phyloP scores from a whole-genome alignment of 2,888 invertebrate species.

The Nemurella pictetii region DNA sequence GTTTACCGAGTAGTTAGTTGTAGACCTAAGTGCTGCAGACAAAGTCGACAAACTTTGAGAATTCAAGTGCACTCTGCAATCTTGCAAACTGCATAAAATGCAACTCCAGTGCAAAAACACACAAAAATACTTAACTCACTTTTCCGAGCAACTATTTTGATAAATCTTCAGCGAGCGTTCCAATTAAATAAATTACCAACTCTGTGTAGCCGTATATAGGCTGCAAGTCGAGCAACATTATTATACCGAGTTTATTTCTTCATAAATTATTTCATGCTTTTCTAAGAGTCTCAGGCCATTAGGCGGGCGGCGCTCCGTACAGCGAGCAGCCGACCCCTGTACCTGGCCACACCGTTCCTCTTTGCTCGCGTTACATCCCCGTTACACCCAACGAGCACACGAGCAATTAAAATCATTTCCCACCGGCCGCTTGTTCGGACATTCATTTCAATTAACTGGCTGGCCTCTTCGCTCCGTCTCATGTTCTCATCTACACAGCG shows the following conservation, averaged over 20 bases:
- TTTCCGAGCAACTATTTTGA: neutral
- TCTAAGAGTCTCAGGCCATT: neutral
- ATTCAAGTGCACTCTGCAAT: neutral
- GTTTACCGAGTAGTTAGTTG: neutral
- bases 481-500: slow-evolving; percentile 17
- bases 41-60: neutral
- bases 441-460: slow-evolving; percentile 24
- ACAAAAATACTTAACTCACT: neutral
- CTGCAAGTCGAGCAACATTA: neutral
- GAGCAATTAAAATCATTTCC: slow-evolving; percentile 14
- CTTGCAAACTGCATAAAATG: neutral
- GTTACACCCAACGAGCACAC: neutral
- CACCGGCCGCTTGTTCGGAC: neutral
- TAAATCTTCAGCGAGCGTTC: neutral
- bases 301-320: neutral
- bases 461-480: neutral
- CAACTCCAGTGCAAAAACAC: neutral
- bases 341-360: neutral
- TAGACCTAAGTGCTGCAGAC: neutral
- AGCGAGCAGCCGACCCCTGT: neutral
- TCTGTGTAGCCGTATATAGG: neutral
- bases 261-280: slow-evolving; percentile 17
- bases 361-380: neutral
- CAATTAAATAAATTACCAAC: neutral
- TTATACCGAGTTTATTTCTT: neutral